Base-by-base conservation (phyloP, 1,140 invertebrate genomes). In the Dreissena rostriformis region DNA sequence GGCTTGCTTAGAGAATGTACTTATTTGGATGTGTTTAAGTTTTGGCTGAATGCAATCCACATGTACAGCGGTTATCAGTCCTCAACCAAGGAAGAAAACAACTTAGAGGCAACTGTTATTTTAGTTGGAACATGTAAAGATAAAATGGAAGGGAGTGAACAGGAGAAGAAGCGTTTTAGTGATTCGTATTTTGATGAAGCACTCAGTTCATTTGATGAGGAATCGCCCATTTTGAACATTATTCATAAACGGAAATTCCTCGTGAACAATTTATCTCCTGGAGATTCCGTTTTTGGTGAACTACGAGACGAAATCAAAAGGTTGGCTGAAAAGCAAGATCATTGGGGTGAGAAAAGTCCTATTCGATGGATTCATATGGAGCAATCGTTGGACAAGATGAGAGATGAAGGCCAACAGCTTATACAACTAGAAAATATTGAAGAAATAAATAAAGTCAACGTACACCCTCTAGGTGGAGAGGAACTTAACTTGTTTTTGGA, bases 41-140 rank as follows among this genome's bases (percentile, higher is more conserved):
- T 79, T 55, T 79, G 77, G 77, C 51, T 79, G 49, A 52, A 55
- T 52, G 68, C 77, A 24, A 79, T 79, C 29, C 65, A 79, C 55
- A 79, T 79, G 77, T 79, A 79, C 39, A 67, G 28, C 52, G 39
- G 39, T 39, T 39, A 39, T 39, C 2, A 39, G 39, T 68, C 77
- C 0, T 24, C n/a, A 11, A 39, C 53, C 19, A 12, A 52, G 14
- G 14, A 51, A 7, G 24, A 29, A 70, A 15, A 6, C 15, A 22
- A 67, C 6, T 12, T 28, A 19, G 28, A 79, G 29, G 65, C 77
- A 57, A 26, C 39, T 28, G 77, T 79, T 17, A 70, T 79, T 39
- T 53, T 79, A 28, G 67, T 79, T 17, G 77, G 66, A 4, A 79
- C 77, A 28, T 51, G 70, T n/a, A 79, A 79, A 24, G 77, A 79